A percentile compares a stretch with the other conserved stretches of the same genome.
These are phyloP conservation scores for Leptestheria dahalacensis DNA, from an alignment of 1,140 invertebrate species.

Conservation along the genomic window DNA sequence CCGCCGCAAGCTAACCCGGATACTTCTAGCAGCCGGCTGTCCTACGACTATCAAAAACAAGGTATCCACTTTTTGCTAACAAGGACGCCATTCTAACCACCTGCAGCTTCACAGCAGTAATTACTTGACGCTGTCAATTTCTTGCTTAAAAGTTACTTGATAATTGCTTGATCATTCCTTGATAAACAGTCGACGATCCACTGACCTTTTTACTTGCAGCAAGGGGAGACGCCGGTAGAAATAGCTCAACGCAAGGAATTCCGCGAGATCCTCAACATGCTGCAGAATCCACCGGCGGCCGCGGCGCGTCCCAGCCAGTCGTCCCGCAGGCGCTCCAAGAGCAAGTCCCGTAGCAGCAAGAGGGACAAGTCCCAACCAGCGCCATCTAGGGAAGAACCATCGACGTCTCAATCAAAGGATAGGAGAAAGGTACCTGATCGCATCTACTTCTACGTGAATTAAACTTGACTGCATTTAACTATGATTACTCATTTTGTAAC, in stretches of 20 bases:
- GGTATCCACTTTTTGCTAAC: constrained; percentile 30
- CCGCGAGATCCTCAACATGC: constrained; percentile 59
- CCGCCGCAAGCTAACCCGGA: constrained; percentile 74
- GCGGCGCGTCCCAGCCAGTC: not conserved
- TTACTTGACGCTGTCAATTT: too few species aligned
- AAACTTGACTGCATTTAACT: too few species aligned
- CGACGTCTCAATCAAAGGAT: constrained; percentile 6
- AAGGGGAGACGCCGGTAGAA: constrained; percentile 77
- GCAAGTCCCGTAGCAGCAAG: constrained; percentile 1
- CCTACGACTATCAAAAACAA: constrained; percentile 66
- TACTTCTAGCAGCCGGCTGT: constrained; percentile 72
- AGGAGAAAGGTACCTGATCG: constrained; percentile 4
- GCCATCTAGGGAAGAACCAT: constrained; percentile 1
- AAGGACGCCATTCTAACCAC: not conserved
- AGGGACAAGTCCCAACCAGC: not conserved
- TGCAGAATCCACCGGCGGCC: constrained; percentile 40
- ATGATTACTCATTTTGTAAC: too few species aligned
- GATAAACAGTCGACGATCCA: not conserved
- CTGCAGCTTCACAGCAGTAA: too few species aligned
- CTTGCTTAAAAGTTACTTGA: too few species aligned
- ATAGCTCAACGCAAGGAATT: constrained; percentile 76
- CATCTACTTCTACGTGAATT: too few species aligned
- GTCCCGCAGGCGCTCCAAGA: not conserved
- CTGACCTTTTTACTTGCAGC: constrained; percentile 29
- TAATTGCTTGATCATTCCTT: too few species aligned